Conservation (phyloP, 1,140 invertebrate genomes). For the Hycleus phaleratus region DNA sequence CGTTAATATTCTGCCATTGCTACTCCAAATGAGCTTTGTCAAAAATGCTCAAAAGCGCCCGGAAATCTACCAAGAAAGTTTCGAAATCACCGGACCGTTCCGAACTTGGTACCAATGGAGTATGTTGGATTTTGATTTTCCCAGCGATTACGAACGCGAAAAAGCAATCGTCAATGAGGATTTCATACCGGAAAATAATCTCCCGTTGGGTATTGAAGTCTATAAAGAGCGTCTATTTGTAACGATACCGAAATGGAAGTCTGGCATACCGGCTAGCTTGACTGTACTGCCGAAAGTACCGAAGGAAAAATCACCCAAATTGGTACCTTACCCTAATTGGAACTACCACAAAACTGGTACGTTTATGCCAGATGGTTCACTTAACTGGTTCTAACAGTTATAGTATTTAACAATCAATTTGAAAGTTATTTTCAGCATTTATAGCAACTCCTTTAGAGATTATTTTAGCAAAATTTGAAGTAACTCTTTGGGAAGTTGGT, state of each 20-base stretch:
- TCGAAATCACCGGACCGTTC: slow-evolving; percentile 33
- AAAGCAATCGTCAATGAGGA: slow-evolving; percentile 46
- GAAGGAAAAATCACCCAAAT: slow-evolving; percentile 50
- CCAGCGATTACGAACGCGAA: slow-evolving; percentile 41
- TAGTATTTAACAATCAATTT: not conserved
- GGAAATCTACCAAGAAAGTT: not conserved
- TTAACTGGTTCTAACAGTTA: too few relatives aligned
- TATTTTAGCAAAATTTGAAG: not conserved
- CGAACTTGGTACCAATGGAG: slow-evolving; percentile 50
- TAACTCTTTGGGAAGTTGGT: too few relatives aligned
- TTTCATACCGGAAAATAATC: slow-evolving; percentile 61
- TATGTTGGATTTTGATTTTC: slow-evolving; percentile 50
- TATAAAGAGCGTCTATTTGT: slow-evolving; percentile 59
- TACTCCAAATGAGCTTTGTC: not conserved
- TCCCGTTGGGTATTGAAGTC: slow-evolving; percentile 65
- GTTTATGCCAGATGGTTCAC: not conserved
- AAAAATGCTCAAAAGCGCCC: not conserved
- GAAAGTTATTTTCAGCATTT: too few relatives aligned
- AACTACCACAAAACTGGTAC: slow-evolving; percentile 55
- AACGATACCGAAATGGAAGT: slow-evolving; percentile 73
- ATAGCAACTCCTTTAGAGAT: not conserved
- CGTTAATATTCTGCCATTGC: too few relatives aligned
- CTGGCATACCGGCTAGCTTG: slow-evolving; percentile 63
- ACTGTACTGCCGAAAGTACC: slow-evolving; percentile 50
- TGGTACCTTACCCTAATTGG: slow-evolving; percentile 70